A percentile compares a stretch with the other conserved stretches of the same genome.
These are phyloP conservation scores for Drosophila peninsularis DNA, from an alignment of 2,888 invertebrate genomes.

Conservation along the genomic window DNA sequence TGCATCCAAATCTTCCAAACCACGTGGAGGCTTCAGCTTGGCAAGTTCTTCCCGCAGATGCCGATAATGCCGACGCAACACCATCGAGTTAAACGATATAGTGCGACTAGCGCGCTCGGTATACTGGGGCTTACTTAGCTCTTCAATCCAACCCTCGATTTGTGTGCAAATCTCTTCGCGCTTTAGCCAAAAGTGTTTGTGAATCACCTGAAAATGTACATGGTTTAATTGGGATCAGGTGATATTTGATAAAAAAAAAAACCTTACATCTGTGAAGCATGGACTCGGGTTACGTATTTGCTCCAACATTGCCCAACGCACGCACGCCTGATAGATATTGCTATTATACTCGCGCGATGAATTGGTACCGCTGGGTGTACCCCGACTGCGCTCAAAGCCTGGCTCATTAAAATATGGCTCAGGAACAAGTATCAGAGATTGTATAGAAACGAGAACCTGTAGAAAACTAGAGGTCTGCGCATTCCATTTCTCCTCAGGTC, in stretches of 20 bases:
- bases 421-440: constrained; percentile 95
- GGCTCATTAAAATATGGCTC: constrained; percentile 98
- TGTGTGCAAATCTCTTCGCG: constrained; percentile 95
- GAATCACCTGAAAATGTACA: constrained; percentile 88
- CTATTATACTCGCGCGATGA: constrained; percentile 97
- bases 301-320: constrained; percentile 98
- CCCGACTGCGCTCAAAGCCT: constrained; percentile 95
- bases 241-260: background rate
- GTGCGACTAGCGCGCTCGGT: constrained; percentile 90
- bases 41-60: constrained; percentile 94
- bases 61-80: constrained; percentile 91
- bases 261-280: constrained; percentile 93
- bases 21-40: constrained; percentile 92
- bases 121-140: constrained; percentile 92
- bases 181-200: constrained; percentile 97
- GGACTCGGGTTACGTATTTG: constrained; percentile 95
- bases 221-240: background rate
- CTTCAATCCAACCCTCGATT: constrained; percentile 95
- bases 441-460: constrained; percentile 96
- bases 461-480: constrained; percentile 97
- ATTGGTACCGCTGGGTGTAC: constrained; percentile 94
- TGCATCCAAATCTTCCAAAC: constrained; percentile 89
- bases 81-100: constrained; percentile 91
- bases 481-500: constrained; percentile 99
- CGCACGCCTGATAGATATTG: constrained; percentile 97